Base-by-base conservation (phyloP, 2,888 invertebrate species). In the Achlya flavicornis region DNA sequence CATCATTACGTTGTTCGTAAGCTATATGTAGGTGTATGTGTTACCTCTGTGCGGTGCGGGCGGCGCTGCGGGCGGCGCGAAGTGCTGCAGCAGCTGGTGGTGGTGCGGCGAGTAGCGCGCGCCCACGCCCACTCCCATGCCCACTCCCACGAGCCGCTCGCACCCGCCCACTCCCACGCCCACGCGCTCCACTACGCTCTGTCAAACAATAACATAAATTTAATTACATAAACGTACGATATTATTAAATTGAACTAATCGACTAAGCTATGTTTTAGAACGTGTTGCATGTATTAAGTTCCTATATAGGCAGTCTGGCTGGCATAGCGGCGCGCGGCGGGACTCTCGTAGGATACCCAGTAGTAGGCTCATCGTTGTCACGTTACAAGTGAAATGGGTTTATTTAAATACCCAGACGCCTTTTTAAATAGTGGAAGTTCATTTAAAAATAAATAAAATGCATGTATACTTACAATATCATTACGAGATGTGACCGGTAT, bases 51-150 rank as follows among this genome's bases (percentile, higher is more conserved):
- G 76, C 26, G 26, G 26, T 58, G 64, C 59, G 32, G 63, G 97
- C 96, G 91, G 97, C 96, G 86, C 96, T 67, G 83, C 79, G 76
- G 91, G 97, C 96, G 86, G 96, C 68, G 83, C 80, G 77, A 89
- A 83, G 73, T 90, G 90, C 72, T 84, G 84, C 84, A 90, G 85
- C 83, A 92, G 86, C 79, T 86, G 87, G 66, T 87, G 88, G 78
- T 92, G 92, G 75, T 88, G 91, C 81, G 90, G 87, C 70, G 90
- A 86, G 88, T 88, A 91, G 69, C 87, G 85, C 76, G 81, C 81
- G 62, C 66, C 66, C 64, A 46, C 62, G 58, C 66, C 61, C 48
- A 35, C 66, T 64, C 48, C 61, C 66, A n/a, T 64, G 64, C 58
- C 59, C 64, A 61, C 64, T 57, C 66, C 16, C 61, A 46, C 26